Percentiles rank a stretch among this genome's conserved stretches.
These are phyloP conservation scores for Porites cylindrica DNA, from an alignment of 92 coral and sea anemone genomes.

Conservation along the genomic window DNA sequence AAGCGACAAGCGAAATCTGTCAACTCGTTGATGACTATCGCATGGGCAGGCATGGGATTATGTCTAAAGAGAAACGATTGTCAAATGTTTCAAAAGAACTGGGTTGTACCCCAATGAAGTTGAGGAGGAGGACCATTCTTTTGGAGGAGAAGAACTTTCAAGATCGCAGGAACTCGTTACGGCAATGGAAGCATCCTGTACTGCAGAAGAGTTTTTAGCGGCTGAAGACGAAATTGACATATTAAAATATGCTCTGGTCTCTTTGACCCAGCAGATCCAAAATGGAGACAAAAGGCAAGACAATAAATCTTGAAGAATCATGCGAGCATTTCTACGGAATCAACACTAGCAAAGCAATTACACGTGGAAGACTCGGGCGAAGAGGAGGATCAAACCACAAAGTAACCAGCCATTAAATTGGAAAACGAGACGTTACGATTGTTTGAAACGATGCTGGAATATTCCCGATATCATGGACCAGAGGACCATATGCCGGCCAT, in stretches of 20 bases:
- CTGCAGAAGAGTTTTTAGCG: conserved; percentile 23
- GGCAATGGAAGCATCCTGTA: conserved; percentile 43
- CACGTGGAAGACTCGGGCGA: background rate
- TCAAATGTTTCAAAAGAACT: conserved; percentile 66
- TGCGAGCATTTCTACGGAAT: background rate
- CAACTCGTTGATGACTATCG: conserved; percentile 43
- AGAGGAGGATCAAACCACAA: background rate
- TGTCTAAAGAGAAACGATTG: conserved; percentile 49
- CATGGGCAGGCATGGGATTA: conserved; percentile 75
- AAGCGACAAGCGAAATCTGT: conserved; percentile 61
- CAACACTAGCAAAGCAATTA: background rate
- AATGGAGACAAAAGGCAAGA: conserved; percentile 51
- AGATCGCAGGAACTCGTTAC: conserved; percentile 61
- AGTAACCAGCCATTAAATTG: background rate
- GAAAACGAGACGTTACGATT: background rate
- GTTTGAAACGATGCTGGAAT: background rate
- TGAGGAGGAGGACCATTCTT: conserved; percentile 64
- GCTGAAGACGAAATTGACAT: conserved; percentile 17
- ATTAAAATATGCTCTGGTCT: conserved; percentile 53
- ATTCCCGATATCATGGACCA: background rate
- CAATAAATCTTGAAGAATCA: background rate
- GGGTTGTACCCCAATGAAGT: conserved; percentile 43
- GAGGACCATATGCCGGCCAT: conserved; percentile 3
- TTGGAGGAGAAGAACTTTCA: conserved; percentile 56
- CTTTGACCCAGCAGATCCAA: conserved; percentile 52